These are phyloP conservation scores for Scrobipalpa costella DNA, from an alignment of 2,888 invertebrate genomes.

Conservation along the genomic window DNA sequence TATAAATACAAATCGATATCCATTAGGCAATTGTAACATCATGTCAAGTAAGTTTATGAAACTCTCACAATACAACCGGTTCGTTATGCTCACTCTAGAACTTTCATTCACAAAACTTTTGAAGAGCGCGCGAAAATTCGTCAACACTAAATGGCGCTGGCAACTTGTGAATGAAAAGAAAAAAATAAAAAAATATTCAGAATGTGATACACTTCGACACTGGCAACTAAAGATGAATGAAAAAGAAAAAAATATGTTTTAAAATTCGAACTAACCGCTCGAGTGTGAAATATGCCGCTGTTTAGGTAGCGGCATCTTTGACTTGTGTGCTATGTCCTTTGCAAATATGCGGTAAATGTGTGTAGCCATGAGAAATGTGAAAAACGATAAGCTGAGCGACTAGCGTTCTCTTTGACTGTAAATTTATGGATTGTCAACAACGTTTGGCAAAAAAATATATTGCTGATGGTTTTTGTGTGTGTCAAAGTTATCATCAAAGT, in stretches of 20 bases:
- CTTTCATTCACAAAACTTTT: conserved; percentile 40
- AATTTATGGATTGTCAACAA: too few species aligned
- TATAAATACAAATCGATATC: conserved; percentile 22
- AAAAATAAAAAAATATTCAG: conserved; percentile 13
- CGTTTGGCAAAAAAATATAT: too few species aligned
- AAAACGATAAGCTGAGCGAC: not conserved
- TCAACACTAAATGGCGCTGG: conserved; percentile 1
- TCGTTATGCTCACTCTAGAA: conserved; percentile 40
- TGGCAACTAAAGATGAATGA: conserved; percentile 25
- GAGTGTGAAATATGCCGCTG: conserved; percentile 57
- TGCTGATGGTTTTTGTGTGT: too few species aligned
- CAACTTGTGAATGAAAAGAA: conserved; percentile 10
- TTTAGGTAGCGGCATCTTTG: conserved; percentile 71
- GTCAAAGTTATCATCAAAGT: too few species aligned
- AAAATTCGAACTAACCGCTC: conserved; percentile 40
- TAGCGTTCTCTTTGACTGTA: not conserved
- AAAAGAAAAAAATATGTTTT: conserved; percentile 38
- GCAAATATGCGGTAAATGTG: conserved; percentile 32
- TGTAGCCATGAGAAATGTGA: conserved; percentile 36
- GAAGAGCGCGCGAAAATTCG: conserved; percentile 26
- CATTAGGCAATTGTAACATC: conserved; percentile 19
- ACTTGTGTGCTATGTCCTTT: conserved; percentile 44
- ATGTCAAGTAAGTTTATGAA: conserved; percentile 17
- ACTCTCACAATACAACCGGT: conserved; percentile 33
- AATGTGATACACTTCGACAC: conserved; percentile 24